Evolutionary conservation across 2,797 vertebrate species (phyloP).

Genomic region (Molossus molossus): DNA sequence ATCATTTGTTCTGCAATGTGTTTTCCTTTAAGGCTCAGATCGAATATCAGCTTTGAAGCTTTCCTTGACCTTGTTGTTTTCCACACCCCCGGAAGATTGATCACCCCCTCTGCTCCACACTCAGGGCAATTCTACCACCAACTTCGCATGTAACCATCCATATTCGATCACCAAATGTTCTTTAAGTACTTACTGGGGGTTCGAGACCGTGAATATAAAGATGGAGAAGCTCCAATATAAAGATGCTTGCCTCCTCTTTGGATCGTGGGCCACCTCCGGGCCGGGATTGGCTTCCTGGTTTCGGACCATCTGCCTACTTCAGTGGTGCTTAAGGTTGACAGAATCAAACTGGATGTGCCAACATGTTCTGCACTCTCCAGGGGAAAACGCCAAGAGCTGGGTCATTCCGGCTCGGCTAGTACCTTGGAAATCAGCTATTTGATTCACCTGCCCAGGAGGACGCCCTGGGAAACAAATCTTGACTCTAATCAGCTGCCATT

Average conservation of each 20-base stretch:
- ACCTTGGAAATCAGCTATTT: neutral
- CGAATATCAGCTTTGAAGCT: constrained; percentile 70
- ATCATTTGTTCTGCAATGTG: constrained; percentile 57
- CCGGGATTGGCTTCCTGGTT: neutral
- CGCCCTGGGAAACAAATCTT: neutral
- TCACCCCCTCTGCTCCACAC: neutral
- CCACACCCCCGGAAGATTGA: constrained; percentile 44
- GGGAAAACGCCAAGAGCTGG: neutral
- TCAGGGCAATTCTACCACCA: neutral
- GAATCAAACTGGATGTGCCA: neutral
- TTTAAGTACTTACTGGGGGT: neutral
- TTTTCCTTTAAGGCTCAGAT: constrained; percentile 70
- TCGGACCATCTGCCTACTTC: neutral
- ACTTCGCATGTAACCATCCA: neutral
- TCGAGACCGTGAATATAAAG: neutral
- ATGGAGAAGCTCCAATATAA: neutral
- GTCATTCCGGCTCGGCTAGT: neutral
- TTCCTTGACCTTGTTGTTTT: constrained; percentile 69
- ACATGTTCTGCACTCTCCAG: neutral
- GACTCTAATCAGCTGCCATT: neutral
- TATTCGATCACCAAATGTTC: neutral
- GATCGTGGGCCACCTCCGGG: neutral
- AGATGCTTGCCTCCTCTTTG: neutral
- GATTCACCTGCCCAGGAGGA: neutral
- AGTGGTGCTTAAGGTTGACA: neutral